phyloP scores from a whole-genome alignment of 2,888 invertebrate species.

The Eupithecia inturbata region DNA sequence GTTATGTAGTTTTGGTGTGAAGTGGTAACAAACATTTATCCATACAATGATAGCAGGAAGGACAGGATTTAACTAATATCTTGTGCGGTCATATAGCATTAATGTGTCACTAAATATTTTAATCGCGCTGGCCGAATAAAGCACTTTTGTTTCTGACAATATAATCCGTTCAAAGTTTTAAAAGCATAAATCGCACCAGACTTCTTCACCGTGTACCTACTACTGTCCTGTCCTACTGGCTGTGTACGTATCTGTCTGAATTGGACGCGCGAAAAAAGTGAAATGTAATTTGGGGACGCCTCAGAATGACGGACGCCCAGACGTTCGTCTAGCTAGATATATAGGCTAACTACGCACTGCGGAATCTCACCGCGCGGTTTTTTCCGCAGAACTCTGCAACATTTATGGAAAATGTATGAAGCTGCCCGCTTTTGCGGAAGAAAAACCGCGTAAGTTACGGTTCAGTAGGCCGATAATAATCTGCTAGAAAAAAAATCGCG shows the following conservation, averaged over 20 bases:
- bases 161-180: background rate
- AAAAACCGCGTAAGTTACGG: too few relatives aligned
- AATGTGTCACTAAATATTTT: background rate
- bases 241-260: background rate
- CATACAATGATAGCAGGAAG: background rate
- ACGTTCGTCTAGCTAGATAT: conserved; percentile 30
- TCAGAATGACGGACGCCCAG: conserved; percentile 30
- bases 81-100: background rate
- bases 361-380: too few relatives aligned
- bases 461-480: too few relatives aligned
- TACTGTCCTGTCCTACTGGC: too few relatives aligned
- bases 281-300: conserved; percentile 33
- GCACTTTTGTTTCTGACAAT: background rate
- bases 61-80: background rate
- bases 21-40: background rate
- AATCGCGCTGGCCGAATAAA: background rate
- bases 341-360: too few relatives aligned
- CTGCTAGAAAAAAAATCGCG: too few relatives aligned
- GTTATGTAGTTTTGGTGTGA: background rate
- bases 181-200: background rate
- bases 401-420: too few relatives aligned
- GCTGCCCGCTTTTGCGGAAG: too few relatives aligned
- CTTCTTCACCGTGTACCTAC: conserved; percentile 6
- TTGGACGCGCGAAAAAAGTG: conserved; percentile 32
- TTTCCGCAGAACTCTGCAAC: too few relatives aligned